Base-by-base conservation (phyloP, 2,888 invertebrate genomes). In the Dexiosoma caninum region DNA sequence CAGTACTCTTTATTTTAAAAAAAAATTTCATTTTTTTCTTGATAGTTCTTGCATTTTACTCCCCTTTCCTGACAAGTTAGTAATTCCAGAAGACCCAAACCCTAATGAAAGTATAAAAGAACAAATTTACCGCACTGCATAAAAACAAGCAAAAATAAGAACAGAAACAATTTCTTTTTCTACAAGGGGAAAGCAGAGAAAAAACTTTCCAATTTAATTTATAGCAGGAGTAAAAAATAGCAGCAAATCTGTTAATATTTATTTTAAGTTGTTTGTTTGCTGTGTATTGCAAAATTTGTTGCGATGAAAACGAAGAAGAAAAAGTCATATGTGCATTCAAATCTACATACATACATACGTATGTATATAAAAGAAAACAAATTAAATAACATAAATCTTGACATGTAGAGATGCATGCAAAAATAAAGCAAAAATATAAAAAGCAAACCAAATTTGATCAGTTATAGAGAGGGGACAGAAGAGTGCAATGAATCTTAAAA, bases 191-290 rank as follows among this genome's bases (percentile, higher is more conserved):
- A 44, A 55, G 30, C 23, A 35, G 9, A 23, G 12, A 66, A 72
- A 53, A 80, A 80, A 67, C 71, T 76, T 80, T 76, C 71, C 67
- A 80, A 76, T 80, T 76, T 76, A 80, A 72, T 76, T 80, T 80
- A 80, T 76, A 60, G 53, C 53, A 66, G 16, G 35, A 70, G 49
- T n/a, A 59, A 71, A 60, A 80, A 80, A 57, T 49, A 53, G 49
- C 71, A 76, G 60, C 60, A 80, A 76, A 72, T 76, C 66, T 80
- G 80, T 80, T 71, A 76, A 76, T 76, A 72, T 80, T 80, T 76
- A 80, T 67, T 75, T 75, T 53, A 79, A 59, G 46, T 69, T 69
- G 16, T 46, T 69, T 69, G 57, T 46, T 42, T 40, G 27, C 51
- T 42, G n/a, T 51, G 51, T 30, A 2, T 57, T 35, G 37, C 35